Conservation (phyloP, 2,888 invertebrate species). For the Pollenia angustigena region DNA sequence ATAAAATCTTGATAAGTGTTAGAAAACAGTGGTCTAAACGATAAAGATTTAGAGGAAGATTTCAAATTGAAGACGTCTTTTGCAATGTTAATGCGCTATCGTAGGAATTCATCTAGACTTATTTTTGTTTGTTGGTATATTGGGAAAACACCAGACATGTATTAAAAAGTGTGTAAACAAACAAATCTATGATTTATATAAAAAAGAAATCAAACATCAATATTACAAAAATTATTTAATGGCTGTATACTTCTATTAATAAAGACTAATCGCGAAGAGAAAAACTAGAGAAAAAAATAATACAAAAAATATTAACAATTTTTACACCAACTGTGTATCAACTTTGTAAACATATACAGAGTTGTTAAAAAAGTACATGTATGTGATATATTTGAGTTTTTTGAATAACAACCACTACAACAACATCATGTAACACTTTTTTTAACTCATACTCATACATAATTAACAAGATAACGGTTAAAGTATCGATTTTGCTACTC, state of each 20-base stretch:
- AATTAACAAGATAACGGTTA: slow-evolving; percentile 57
- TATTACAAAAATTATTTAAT: slow-evolving; percentile 61
- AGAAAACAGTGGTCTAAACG: no score
- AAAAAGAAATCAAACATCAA: slow-evolving; percentile 59
- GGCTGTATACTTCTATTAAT: slow-evolving; percentile 38
- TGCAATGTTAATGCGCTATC: no score
- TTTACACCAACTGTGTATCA: slow-evolving; percentile 49
- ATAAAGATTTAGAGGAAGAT: no score
- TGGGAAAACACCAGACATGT: background rate
- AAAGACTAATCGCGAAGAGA: slow-evolving; percentile 1
- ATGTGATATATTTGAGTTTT: slow-evolving; percentile 17
- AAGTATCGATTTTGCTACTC: slow-evolving; percentile 24
- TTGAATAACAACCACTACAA: slow-evolving; percentile 12
- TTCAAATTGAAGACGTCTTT: no score
- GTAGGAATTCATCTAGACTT: no score
- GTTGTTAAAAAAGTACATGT: slow-evolving; percentile 25
- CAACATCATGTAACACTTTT: slow-evolving; percentile 27
- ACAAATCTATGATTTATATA: slow-evolving; percentile 49
- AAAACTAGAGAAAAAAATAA: background rate
- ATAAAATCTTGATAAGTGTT: no score
- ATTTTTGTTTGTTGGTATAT: no score
- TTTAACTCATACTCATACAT: background rate
- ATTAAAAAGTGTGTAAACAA: slow-evolving; percentile 15
- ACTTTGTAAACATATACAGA: slow-evolving; percentile 36
- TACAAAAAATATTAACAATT: slow-evolving; percentile 12